Evolutionary conservation across 1,140 invertebrate genomes (phyloP).

Genomic region (Fopius arisanus): DNA sequence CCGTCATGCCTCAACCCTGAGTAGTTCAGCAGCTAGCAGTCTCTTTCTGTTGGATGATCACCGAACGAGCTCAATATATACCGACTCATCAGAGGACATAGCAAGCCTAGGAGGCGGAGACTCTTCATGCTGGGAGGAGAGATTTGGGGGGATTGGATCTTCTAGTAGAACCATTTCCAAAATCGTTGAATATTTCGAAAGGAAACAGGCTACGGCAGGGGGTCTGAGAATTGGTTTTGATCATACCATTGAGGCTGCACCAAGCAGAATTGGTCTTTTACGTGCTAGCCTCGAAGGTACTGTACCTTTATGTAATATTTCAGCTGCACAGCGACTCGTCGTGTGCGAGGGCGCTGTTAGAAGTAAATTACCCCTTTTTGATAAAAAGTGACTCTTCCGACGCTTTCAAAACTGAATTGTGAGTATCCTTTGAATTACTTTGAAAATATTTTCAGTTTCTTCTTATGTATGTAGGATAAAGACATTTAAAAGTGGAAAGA

Average conservation of each 20-base stretch:
- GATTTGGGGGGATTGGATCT: conserved; percentile 66
- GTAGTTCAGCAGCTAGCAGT: conserved; percentile 69
- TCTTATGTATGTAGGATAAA: neutral
- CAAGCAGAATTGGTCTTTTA: conserved; percentile 53
- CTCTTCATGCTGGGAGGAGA: conserved; percentile 73
- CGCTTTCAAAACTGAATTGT: conserved; percentile 9
- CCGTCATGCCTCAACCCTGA: conserved; percentile 64
- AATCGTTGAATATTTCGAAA: conserved; percentile 88
- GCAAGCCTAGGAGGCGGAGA: conserved; percentile 81
- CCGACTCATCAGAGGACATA: conserved; percentile 85
- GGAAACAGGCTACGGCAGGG: conserved; percentile 67
- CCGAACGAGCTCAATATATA: conserved; percentile 83
- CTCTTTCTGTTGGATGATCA: conserved; percentile 71
- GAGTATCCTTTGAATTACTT: neutral
- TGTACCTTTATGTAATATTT: conserved; percentile 54
- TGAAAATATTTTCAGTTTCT: neutral
- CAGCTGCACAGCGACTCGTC: conserved; percentile 70
- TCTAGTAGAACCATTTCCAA: conserved; percentile 77
- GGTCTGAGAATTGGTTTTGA: conserved; percentile 46
- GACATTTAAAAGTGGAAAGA: neutral
- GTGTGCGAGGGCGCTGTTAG: conserved; percentile 84
- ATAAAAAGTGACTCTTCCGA: conserved; percentile 70
- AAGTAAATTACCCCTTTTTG: conserved; percentile 85
- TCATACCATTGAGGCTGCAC: conserved; percentile 44
- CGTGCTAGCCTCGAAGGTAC: conserved; percentile 55